Conservation (phyloP, 2,888 invertebrate species). For the Metopia argyrocephala region DNA sequence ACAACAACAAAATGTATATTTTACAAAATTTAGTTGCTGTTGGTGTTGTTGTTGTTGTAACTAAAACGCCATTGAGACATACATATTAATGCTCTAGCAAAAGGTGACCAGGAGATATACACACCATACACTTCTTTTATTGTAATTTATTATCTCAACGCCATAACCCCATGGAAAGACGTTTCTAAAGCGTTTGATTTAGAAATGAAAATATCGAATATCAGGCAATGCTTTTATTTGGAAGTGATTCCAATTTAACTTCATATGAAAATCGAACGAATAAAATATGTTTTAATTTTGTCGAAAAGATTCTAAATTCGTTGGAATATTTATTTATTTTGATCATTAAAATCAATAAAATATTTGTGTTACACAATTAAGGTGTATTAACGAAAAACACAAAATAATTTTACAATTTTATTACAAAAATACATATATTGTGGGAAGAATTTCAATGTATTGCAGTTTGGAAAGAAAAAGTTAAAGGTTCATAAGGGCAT, state of each 20-base stretch:
- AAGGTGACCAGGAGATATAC: constrained; percentile 55
- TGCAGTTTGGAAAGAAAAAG: not conserved
- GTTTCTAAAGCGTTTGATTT: constrained; percentile 18
- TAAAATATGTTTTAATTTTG: constrained; percentile 5
- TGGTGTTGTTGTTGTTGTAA: constrained; percentile 45
- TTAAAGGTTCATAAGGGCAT: not conserved
- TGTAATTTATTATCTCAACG: constrained; percentile 41
- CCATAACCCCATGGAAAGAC: not conserved
- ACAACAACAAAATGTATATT: constrained; percentile 64
- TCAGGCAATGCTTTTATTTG: constrained; percentile 49
- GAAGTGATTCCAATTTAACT: constrained; percentile 37
- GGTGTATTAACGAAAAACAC: not conserved
- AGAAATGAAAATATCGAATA: constrained; percentile 29
- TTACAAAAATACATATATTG: not conserved
- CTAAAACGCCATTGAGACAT: constrained; percentile 45
- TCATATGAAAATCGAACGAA: not conserved
- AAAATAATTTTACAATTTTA: too few species aligned
- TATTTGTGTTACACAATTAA: not conserved
- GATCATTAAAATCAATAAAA: not conserved
- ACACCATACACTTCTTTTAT: too few species aligned
- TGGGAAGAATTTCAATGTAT: not conserved
- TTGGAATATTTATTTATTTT: not conserved
- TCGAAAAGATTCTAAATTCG: not conserved
- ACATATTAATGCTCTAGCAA: not conserved
- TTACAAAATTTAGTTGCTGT: constrained; percentile 30